Evolutionary conservation across 2,888 invertebrate species (phyloP).

Genomic region (Harmothoe impar): DNA sequence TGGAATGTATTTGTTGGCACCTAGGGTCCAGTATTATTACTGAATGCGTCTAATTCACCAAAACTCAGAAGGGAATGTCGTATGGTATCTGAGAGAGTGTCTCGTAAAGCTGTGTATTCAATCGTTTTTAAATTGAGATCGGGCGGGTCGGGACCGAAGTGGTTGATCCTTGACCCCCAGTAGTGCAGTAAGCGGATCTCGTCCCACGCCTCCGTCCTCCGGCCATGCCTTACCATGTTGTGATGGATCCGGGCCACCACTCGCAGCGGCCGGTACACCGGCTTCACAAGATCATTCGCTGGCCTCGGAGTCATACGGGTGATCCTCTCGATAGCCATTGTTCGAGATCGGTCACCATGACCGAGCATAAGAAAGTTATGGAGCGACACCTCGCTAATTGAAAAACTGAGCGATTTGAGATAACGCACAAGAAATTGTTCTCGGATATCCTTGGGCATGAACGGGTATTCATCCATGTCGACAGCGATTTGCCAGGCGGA

Average conservation of each 20-base stretch:
- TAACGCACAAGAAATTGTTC: constrained; percentile 70
- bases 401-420: constrained; percentile 61
- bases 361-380: constrained; percentile 73
- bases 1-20: not conserved
- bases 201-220: constrained; percentile 51
- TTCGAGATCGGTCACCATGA: constrained; percentile 69
- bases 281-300: constrained; percentile 71
- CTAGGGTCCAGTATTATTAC: constrained; percentile 68
- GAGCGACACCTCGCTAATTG: constrained; percentile 68
- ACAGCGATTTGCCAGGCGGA: constrained; percentile 72
- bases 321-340: constrained; percentile 71
- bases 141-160: constrained; percentile 73
- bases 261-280: constrained; percentile 69
- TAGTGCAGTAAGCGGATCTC: constrained; percentile 72
- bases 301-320: constrained; percentile 69
- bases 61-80: constrained; percentile 67
- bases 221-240: constrained; percentile 66
- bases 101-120: constrained; percentile 64
- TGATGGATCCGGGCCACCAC: constrained; percentile 66
- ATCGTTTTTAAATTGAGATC: constrained; percentile 68
- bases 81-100: constrained; percentile 62
- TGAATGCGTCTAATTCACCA: constrained; percentile 66
- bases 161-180: constrained; percentile 72
- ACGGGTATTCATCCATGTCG: constrained; percentile 75
- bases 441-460: constrained; percentile 66